phyloP scores from a whole-genome alignment of 2,797 vertebrate species.

The Manis pentadactyla region DNA sequence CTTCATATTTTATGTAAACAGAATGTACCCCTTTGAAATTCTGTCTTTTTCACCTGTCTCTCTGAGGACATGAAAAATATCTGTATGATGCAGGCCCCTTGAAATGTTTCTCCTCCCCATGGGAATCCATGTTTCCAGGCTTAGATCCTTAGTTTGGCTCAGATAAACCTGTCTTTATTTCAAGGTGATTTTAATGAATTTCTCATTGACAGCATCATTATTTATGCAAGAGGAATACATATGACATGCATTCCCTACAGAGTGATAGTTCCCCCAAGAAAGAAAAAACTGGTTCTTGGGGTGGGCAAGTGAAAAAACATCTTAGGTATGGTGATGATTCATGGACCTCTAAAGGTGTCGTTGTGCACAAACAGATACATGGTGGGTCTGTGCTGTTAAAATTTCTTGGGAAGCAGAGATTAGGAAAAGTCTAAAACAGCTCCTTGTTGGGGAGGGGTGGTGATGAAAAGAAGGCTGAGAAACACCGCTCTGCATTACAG shows the following conservation, averaged over 20 bases:
- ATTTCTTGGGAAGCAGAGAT: background rate
- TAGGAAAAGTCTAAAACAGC: background rate
- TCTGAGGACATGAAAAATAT: too few species aligned
- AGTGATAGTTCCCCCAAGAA: background rate
- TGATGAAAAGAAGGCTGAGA: background rate
- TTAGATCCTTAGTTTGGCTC: too few species aligned
- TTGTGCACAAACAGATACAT: accelerated
- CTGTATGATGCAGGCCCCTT: too few species aligned
- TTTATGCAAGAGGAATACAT: background rate
- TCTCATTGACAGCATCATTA: too few species aligned
- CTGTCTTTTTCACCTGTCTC: too few species aligned
- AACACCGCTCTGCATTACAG: accelerated
- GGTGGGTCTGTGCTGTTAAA: background rate
- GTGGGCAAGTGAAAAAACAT: background rate
- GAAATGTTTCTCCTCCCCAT: too few species aligned
- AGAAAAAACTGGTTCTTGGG: background rate
- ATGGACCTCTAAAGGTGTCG: background rate
- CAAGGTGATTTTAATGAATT: too few species aligned
- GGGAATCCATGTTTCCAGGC: too few species aligned
- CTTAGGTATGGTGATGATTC: background rate
- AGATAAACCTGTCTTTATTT: too few species aligned
- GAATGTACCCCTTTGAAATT: too few species aligned
- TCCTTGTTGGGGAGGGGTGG: background rate
- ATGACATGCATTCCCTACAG: background rate
- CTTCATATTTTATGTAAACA: too few species aligned